These are phyloP conservation scores for Ostrea edulis DNA, from an alignment of 1,140 invertebrate species.

Conservation along the genomic window DNA sequence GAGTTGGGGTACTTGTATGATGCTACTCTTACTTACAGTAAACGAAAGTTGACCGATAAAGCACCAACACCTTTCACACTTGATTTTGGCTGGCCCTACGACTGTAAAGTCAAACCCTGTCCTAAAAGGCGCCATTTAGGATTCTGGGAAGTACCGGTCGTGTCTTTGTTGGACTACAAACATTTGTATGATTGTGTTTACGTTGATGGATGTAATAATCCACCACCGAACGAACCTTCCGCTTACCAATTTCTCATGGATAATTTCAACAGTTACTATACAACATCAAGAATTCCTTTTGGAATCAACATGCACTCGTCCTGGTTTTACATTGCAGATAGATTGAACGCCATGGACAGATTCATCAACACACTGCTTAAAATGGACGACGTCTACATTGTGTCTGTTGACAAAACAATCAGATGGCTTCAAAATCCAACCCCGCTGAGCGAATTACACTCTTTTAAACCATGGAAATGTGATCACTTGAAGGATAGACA, in stretches of 20 bases:
- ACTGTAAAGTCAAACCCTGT: conserved; percentile 67
- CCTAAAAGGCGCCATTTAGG: conserved; percentile 62
- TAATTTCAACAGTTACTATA: conserved; percentile 71
- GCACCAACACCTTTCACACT: conserved; percentile 68
- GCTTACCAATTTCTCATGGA: conserved; percentile 69
- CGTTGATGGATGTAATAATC: conserved; percentile 70
- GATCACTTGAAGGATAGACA: conserved; percentile 19
- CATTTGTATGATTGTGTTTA: conserved; percentile 69
- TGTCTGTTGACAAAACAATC: conserved; percentile 67
- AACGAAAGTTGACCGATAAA: conserved; percentile 59
- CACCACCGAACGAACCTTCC: conserved; percentile 62
- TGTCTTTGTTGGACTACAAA: conserved; percentile 66
- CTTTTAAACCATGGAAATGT: conserved; percentile 65
- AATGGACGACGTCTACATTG: conserved; percentile 70
- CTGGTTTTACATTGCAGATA: conserved; percentile 67
- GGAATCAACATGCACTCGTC: conserved; percentile 72
- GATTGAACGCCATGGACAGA: conserved; percentile 66
- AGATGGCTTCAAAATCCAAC: conserved; percentile 71
- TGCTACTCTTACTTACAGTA: conserved; percentile 65
- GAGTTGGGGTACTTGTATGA: conserved; percentile 67
- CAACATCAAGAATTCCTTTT: conserved; percentile 66
- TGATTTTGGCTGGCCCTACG: conserved; percentile 66
- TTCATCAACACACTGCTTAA: conserved; percentile 65
- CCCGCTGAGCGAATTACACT: conserved; percentile 58
- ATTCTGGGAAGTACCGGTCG: conserved; percentile 72